Evolutionary conservation across 2,113 vertebrate species (phyloP).

Genomic region (Genyomyrus donnyi): DNA sequence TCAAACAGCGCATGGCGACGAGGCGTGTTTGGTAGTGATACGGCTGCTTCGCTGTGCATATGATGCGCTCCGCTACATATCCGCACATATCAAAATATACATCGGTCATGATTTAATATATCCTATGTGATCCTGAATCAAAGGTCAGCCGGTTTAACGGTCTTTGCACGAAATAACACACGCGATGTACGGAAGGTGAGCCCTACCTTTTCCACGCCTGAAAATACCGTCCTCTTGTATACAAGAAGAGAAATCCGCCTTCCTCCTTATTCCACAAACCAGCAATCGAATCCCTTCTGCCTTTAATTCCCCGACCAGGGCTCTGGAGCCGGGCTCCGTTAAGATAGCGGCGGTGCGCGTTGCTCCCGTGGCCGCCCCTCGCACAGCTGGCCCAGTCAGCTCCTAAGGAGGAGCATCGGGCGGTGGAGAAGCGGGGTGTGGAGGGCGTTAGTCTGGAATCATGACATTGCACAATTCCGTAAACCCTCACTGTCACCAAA

Average conservation of each 20-base stretch:
- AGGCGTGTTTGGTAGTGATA: not conserved
- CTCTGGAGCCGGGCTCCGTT: not conserved
- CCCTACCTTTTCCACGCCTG: slow-evolving; percentile 9
- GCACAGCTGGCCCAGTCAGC: slow-evolving; percentile 13
- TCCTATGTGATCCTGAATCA: not conserved
- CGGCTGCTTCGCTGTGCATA: not conserved
- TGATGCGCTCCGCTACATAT: not conserved
- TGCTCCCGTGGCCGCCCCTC: not conserved
- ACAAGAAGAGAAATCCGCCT: not conserved
- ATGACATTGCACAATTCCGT: slow-evolving; percentile 19
- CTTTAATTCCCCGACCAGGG: not conserved
- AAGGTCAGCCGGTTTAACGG: not conserved
- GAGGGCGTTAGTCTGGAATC: not conserved
- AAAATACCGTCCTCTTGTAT: not conserved
- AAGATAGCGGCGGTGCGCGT: not conserved
- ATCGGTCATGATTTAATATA: not conserved
- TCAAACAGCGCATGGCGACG: not conserved
- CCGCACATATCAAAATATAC: not conserved
- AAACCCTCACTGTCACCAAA: not conserved
- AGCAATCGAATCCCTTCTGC: not conserved
- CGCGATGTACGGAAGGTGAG: not conserved
- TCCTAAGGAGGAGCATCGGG: slow-evolving; percentile 14
- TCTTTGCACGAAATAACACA: not conserved
- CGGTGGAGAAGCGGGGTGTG: not conserved
- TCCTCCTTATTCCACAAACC: not conserved